Conservation (phyloP, 2,797 vertebrate species). For the Chlorospingus flavigularis region DNA sequence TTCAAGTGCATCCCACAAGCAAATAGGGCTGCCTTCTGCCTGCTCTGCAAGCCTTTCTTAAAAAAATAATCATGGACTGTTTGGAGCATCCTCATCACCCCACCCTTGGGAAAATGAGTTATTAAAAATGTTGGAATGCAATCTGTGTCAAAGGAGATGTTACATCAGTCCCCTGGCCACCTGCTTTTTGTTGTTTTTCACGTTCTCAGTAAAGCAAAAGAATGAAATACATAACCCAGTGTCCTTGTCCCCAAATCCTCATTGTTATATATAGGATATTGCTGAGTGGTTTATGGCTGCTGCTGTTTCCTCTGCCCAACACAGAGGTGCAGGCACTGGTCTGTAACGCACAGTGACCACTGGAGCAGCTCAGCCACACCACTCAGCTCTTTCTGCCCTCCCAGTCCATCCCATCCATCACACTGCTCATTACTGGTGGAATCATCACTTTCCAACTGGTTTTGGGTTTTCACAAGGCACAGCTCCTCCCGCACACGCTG, state of each 20-base stretch:
- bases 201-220: neutral
- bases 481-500: neutral
- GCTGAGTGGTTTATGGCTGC: constrained; percentile 1
- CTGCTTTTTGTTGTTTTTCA: constrained; percentile 4
- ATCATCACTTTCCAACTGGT: neutral
- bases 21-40: neutral
- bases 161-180: neutral
- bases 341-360: neutral
- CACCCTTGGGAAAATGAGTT: neutral
- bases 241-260: constrained; percentile 17
- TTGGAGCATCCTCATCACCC: neutral
- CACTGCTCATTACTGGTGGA: neutral
- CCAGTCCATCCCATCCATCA: neutral
- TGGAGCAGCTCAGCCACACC: constrained; percentile 7
- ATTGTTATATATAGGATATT: neutral
- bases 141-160: neutral
- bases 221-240: neutral
- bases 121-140: neutral
- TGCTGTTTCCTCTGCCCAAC: neutral
- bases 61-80: neutral
- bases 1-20: neutral
- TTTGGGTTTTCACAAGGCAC: neutral
- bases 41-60: neutral
- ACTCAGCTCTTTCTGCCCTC: neutral
- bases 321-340: neutral